Conservation (phyloP, 1,140 invertebrate species). For the Glomeris maerens region DNA sequence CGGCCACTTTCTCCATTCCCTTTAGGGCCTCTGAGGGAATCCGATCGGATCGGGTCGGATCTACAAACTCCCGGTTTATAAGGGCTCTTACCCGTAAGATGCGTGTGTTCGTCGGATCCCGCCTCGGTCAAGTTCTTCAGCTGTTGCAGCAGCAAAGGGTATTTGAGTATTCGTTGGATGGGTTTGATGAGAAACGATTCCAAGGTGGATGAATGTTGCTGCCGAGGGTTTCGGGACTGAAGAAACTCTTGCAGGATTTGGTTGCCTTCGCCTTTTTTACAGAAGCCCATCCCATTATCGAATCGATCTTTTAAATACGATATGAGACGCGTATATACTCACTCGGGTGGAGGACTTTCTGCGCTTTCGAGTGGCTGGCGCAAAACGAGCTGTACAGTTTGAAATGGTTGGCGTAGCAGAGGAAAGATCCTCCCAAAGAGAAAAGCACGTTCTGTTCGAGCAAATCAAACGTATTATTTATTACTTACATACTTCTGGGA, state of each 20-base stretch:
- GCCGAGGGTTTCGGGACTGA: constrained; percentile 77
- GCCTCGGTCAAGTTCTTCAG: constrained; percentile 83
- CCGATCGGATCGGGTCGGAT: too few species aligned
- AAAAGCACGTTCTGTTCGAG: constrained; percentile 79
- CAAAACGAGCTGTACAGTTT: constrained; percentile 98
- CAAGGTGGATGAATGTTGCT: constrained; percentile 88
- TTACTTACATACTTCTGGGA: too few species aligned
- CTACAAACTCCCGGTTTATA: background rate
- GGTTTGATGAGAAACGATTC: constrained; percentile 98
- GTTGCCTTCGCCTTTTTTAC: constrained; percentile 90
- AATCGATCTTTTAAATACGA: too few species aligned
- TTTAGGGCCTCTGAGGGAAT: constrained; percentile 67
- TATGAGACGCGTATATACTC: constrained; percentile 36
- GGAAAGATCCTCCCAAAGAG: constrained; percentile 89
- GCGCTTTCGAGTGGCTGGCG: constrained; percentile 95
- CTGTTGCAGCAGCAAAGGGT: constrained; percentile 89
- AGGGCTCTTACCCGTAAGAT: constrained; percentile 44
- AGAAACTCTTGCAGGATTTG: constrained; percentile 90
- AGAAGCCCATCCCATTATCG: too few species aligned
- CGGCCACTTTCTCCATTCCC: constrained; percentile 97
- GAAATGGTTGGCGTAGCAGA: constrained; percentile 96
- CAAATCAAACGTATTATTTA: constrained; percentile 19
- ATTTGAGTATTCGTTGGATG: constrained; percentile 95
- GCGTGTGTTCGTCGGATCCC: constrained; percentile 80
- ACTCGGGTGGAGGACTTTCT: constrained; percentile 97